Conservation (phyloP, 2,113 vertebrate species). For the Aepyceros melampus region DNA sequence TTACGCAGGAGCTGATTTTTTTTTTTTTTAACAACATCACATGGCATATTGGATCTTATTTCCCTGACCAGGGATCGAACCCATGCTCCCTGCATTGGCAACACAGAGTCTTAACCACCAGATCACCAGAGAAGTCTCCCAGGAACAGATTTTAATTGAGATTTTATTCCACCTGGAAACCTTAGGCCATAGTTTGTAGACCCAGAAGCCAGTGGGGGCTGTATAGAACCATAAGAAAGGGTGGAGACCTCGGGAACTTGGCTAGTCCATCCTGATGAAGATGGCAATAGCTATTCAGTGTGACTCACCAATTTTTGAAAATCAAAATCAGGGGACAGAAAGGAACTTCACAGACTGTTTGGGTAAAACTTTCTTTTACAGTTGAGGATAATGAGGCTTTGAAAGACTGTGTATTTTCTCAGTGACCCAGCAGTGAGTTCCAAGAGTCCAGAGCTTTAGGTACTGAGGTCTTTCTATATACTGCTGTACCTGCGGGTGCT, state of each 20-base stretch:
- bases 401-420: background rate
- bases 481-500: accelerated
- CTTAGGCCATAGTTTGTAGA: background rate
- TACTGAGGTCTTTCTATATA: too few relatives aligned
- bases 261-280: background rate
- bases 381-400: background rate
- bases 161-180: background rate
- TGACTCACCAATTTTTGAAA: background rate
- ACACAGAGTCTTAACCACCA: background rate
- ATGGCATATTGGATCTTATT: background rate
- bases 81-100: background rate
- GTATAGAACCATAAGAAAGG: background rate
- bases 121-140: background rate
- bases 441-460: background rate
- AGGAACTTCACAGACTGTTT: background rate
- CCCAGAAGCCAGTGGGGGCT: background rate
- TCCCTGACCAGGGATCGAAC: background rate
- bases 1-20: background rate
- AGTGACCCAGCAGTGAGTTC: background rate
- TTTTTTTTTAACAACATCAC: background rate
- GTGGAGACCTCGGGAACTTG: background rate
- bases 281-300: background rate
- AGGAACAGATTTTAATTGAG: background rate
- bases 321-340: background rate
- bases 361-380: background rate